Base-by-base conservation (phyloP, 1,140 invertebrate species). In the Radopholus similis region DNA sequence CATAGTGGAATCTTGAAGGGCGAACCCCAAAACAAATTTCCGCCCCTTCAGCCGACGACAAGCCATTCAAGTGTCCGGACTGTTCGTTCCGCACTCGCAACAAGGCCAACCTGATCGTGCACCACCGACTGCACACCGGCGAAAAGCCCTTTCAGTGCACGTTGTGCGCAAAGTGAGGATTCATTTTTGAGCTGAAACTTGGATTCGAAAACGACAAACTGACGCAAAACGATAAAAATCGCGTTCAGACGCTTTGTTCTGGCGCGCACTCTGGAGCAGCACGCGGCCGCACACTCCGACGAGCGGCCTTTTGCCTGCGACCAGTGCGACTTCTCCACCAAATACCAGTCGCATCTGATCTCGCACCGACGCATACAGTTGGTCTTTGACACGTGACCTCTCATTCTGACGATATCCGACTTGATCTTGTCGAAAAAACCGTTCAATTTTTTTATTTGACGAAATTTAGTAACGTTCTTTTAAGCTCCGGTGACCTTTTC, bases 311-410 rank as follows among this genome's bases (percentile, higher is more conserved):
- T 54, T 73, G 76, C 86, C 1, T 89, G 88, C 81, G 88, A 88
- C 66, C 83, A 84, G 9, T 89, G 88, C 83, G 86, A 87, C 18
- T 89, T 89, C 77, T 84, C 86, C 64, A 88, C 88, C 23, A 89
- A 89, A 77, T 88, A 87, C 78, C 84, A 88, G 58, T 88, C 87
- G 70, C 88, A 89, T 82, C 84, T 89, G 64, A 87, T 87, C 42
- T 85, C 87, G 21, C 88, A 89, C 79, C 87, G 87, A 73, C 82
- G 88, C 49, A 87, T 88, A 66, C 88, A 89, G 58, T 62, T 42
- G 23, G 6, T 1, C 18, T 59, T 47, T 5, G 44, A 8, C 26
- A n/a, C 26, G 44, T 5, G 5, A 47, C 13, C 13, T 18, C 23
- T 47, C 44, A 47, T 23, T 2, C 5, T 47, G 5, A 6, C 5